phyloP scores from a whole-genome alignment of 2,888 invertebrate species.

The Meteorus cinctellus region DNA sequence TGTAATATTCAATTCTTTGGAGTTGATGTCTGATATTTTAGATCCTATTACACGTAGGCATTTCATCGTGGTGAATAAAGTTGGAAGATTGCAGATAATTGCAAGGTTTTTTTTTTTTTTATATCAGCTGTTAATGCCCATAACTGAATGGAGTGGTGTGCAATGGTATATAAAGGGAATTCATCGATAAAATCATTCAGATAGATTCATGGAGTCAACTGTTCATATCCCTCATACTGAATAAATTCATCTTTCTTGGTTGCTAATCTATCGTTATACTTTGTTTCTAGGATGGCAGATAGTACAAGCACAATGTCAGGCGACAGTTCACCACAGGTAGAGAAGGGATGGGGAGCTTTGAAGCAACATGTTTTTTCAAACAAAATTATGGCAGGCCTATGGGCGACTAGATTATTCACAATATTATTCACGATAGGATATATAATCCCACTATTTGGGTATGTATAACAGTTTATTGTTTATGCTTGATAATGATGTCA shows the following conservation, averaged over 20 bases:
- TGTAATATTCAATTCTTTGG: background rate
- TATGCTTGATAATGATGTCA: slow-evolving; percentile 22
- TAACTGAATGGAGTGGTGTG: background rate
- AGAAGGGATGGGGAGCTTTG: slow-evolving; percentile 79
- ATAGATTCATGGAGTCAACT: background rate
- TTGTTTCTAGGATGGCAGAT: slow-evolving; percentile 62
- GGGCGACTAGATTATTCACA: slow-evolving; percentile 89
- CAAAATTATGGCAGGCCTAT: slow-evolving; percentile 90
- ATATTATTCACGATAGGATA: slow-evolving; percentile 89
- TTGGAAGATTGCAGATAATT: slow-evolving; percentile 37
- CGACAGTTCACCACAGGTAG: slow-evolving; percentile 55
- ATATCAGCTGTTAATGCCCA: slow-evolving; percentile 39
- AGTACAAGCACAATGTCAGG: slow-evolving; percentile 55
- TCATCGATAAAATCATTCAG: background rate
- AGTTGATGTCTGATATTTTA: background rate
- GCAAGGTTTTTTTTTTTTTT: slow-evolving; percentile 38
- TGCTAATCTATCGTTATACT: background rate
- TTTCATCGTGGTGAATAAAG: background rate
- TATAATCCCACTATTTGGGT: slow-evolving; percentile 92
- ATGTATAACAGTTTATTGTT: slow-evolving; percentile 69
- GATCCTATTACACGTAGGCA: slow-evolving; percentile 35
- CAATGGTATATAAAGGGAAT: background rate
- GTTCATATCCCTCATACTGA: background rate
- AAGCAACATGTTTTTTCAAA: slow-evolving; percentile 85
- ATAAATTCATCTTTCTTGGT: background rate